phyloP scores from a whole-genome alignment of 2,888 invertebrate genomes.

The Nematopogon swammerdamellus region DNA sequence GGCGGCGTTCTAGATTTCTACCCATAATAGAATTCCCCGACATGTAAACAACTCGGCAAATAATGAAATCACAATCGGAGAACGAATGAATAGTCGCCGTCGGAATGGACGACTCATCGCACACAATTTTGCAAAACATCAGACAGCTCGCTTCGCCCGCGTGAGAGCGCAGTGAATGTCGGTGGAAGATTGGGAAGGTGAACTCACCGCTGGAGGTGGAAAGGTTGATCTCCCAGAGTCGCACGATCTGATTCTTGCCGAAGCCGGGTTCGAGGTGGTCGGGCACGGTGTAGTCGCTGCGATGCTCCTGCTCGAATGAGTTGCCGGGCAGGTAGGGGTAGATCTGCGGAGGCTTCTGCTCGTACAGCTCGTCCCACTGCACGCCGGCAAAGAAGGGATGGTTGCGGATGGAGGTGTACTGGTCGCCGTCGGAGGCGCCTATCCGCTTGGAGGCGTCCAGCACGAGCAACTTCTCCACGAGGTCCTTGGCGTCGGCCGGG shows the following conservation, averaged over 20 bases:
- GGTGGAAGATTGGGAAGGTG: background rate
- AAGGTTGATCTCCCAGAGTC: slow-evolving; percentile 71
- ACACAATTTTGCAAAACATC: too few species aligned
- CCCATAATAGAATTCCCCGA: background rate
- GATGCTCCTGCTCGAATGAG: slow-evolving; percentile 62
- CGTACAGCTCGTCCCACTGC: slow-evolving; percentile 76
- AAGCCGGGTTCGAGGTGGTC: slow-evolving; percentile 85
- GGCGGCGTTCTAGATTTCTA: too few species aligned
- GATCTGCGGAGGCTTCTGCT: slow-evolving; percentile 77
- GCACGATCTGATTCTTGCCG: slow-evolving; percentile 75
- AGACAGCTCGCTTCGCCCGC: too few species aligned
- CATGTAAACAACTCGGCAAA: too few species aligned
- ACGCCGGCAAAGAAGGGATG: slow-evolving; percentile 86
- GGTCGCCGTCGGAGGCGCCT: slow-evolving; percentile 72
- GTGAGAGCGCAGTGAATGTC: too few species aligned
- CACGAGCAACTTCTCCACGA: slow-evolving; percentile 82
- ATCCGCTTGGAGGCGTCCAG: slow-evolving; percentile 77
- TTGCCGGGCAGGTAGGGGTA: slow-evolving; percentile 77
- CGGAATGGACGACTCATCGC: too few species aligned
- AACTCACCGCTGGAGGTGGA: slow-evolving; percentile 43
- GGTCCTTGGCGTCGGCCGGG: slow-evolving; percentile 77
- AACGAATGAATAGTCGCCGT: too few species aligned
- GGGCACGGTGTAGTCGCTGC: slow-evolving; percentile 66
- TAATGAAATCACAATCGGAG: too few species aligned
- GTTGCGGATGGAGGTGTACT: slow-evolving; percentile 76